A percentile compares a stretch with the other conserved stretches of the same genome.
phyloP scores from a whole-genome alignment of 2,113 vertebrate species.

The Stegostoma tigrinum region DNA sequence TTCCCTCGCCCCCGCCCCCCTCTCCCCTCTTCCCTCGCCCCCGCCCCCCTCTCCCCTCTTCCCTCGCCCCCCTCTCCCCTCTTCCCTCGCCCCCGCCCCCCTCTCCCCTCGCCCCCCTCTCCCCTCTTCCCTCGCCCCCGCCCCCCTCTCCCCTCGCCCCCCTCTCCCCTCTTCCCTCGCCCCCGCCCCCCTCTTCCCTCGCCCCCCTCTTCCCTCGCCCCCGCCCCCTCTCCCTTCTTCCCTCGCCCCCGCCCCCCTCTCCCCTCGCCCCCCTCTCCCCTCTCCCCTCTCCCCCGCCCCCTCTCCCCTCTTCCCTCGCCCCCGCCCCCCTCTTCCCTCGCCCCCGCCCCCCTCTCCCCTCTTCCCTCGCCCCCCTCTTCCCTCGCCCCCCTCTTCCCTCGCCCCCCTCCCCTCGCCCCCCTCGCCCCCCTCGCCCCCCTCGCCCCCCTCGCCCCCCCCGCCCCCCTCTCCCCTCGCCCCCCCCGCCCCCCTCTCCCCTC shows the following conservation, averaged over 20 bases:
- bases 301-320: neutral
- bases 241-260: no score
- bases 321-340: neutral
- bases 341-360: neutral
- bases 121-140: no score
- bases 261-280: neutral
- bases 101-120: no score
- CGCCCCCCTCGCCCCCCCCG: neutral
- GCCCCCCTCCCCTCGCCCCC: neutral
- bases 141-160: neutral
- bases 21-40: no score
- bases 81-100: no score
- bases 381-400: neutral
- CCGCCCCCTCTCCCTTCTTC: fast-evolving
- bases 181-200: neutral
- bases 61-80: neutral
- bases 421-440: no score
- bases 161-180: neutral
- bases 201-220: neutral
- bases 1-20: neutral
- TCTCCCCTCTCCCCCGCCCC: neutral
- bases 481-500: neutral
- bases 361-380: neutral
- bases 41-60: no score
- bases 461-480: neutral